Percentiles rank a stretch among this genome's conserved stretches.
Conservation (phyloP, 2,113 vertebrate species). For the Amazona guildingii region DNA sequence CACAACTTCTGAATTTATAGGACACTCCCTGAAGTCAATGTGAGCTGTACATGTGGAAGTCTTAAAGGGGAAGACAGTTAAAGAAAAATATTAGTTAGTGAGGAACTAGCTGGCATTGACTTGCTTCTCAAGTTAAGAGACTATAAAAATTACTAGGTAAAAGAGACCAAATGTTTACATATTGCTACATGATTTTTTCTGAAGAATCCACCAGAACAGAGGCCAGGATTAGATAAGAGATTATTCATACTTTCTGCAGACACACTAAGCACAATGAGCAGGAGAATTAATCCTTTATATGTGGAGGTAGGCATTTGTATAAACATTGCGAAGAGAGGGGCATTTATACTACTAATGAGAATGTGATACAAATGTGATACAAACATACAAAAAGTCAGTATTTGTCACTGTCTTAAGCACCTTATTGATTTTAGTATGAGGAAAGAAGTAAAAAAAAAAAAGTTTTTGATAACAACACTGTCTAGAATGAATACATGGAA, state of each 20-base stretch:
- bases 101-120: neutral
- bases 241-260: neutral
- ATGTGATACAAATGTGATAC: neutral
- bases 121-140: neutral
- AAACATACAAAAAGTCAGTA: neutral
- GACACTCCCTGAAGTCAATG: neutral
- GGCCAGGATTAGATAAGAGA: neutral
- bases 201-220: neutral
- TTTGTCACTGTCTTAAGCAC: neutral
- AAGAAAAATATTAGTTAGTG: neutral
- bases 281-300: neutral
- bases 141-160: neutral
- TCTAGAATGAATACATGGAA: neutral
- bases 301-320: neutral
- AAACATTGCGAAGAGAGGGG: neutral
- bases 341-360: neutral
- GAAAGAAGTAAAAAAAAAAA: neutral
- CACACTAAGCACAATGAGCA: neutral
- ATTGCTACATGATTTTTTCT: neutral
- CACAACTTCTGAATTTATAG: neutral
- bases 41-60: neutral
- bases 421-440: neutral
- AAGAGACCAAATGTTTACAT: neutral
- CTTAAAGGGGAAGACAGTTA: neutral
- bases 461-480: neutral